Conservation (phyloP, 2,888 invertebrate species). For the Cephus pulcher region DNA sequence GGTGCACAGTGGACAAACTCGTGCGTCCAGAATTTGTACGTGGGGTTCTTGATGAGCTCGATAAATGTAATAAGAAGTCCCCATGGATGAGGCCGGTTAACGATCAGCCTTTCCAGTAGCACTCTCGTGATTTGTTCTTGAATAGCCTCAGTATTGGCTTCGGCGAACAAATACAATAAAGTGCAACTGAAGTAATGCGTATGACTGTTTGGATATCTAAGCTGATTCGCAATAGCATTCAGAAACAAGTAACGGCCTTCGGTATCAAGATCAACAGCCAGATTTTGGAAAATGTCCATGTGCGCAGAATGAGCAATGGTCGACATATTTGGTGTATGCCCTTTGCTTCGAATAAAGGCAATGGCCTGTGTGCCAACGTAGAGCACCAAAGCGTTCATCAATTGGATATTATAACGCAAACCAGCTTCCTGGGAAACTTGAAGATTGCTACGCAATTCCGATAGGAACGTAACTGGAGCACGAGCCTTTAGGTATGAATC, state of each 20-base stretch:
- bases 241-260: constrained; percentile 98
- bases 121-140: constrained; percentile 99
- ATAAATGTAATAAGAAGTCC: constrained; percentile 98
- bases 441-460: constrained; percentile 90
- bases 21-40: constrained; percentile 98
- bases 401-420: constrained; percentile 91
- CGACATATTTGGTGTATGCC: constrained; percentile 93
- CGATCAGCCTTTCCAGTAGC: constrained; percentile 94
- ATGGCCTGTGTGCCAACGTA: constrained; percentile 99
- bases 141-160: constrained; percentile 96
- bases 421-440: constrained; percentile 90
- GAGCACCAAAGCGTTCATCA: constrained; percentile 97
- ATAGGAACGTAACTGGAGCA: constrained; percentile 94
- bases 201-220: constrained; percentile 99
- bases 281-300: constrained; percentile 99
- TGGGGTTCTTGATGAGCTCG: constrained; percentile 97
- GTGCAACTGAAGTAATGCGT: constrained; percentile 99
- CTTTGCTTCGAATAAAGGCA: constrained; percentile 88
- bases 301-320: constrained; percentile 99
- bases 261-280: constrained; percentile 97
- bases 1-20: constrained; percentile 99
- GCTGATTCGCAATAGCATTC: constrained; percentile 98
- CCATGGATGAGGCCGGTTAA: constrained; percentile 99
- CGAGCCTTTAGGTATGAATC: constrained; percentile 96
- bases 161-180: constrained; percentile 95